phyloP scores from a whole-genome alignment of 2,113 vertebrate genomes.

The Arvicanthis niloticus region DNA sequence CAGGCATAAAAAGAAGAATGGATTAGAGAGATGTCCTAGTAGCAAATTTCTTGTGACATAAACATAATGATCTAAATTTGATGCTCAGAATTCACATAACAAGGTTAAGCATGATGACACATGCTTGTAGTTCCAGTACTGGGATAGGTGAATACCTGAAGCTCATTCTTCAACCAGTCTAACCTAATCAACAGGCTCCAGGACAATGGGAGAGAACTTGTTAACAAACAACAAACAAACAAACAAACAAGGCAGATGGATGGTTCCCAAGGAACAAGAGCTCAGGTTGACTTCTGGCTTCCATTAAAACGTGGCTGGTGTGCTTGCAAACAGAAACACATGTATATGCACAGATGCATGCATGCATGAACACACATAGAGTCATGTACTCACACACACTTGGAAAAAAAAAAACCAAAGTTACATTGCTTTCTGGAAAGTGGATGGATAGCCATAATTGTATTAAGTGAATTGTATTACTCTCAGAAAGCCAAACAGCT shows the following conservation, averaged over 20 bases:
- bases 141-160: not conserved
- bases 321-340: not conserved
- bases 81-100: not conserved
- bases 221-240: not conserved
- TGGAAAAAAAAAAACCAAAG: not conserved
- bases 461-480: not conserved
- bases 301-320: not conserved
- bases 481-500: not conserved
- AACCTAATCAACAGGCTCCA: not conserved
- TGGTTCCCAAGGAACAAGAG: not conserved
- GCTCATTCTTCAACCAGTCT: not conserved
- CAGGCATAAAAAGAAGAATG: not conserved
- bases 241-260: not conserved
- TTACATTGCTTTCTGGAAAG: not conserved
- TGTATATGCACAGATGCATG: not conserved
- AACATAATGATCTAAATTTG: not conserved
- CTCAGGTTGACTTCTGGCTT: not conserved
- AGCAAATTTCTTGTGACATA: not conserved
- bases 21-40: not conserved
- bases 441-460: not conserved
- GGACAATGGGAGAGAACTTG: not conserved
- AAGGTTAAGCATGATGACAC: not conserved
- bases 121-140: not conserved
- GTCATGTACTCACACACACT: not conserved
- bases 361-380: not conserved